A percentile compares a stretch with the other conserved stretches of the same genome.
Conservation (phyloP, 2,888 invertebrate species). For the Petrolisthes cinctipes region DNA sequence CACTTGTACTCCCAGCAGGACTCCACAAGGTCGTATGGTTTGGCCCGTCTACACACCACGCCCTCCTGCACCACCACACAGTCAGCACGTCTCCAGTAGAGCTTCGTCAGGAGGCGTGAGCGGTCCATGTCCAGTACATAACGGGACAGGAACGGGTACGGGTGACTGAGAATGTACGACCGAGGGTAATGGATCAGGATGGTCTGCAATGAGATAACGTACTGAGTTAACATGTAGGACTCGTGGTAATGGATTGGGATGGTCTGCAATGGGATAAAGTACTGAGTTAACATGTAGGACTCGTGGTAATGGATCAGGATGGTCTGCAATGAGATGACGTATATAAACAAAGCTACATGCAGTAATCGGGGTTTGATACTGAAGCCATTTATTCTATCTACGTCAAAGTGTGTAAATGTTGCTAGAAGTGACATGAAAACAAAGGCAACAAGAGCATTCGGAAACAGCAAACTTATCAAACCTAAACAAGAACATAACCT, state of each 20-base stretch:
- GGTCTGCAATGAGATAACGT: background rate
- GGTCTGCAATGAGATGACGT: background rate
- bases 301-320: background rate
- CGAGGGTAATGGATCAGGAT: conserved; percentile 57
- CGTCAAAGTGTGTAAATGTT: too few species aligned
- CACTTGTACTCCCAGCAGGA: conserved; percentile 52
- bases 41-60: conserved; percentile 28
- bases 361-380: too few species aligned
- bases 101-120: conserved; percentile 42
- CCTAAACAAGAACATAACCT: too few species aligned
- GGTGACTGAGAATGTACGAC: conserved; percentile 2
- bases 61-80: conserved; percentile 36
- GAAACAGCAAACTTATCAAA: too few species aligned
- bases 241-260: background rate
- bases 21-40: conserved; percentile 46
- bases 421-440: too few species aligned
- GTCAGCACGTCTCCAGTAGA: conserved; percentile 45
- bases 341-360: too few species aligned
- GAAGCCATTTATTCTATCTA: too few species aligned
- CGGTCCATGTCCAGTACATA: conserved; percentile 57
- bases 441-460: too few species aligned
- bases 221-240: too few species aligned
- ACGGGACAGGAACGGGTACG: conserved; percentile 45
- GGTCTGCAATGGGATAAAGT: background rate
- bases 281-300: background rate